A percentile compares a stretch with the other conserved stretches of the same genome.
Conservation (phyloP, 1,140 invertebrate species). For the Ostrea denselamellosa region DNA sequence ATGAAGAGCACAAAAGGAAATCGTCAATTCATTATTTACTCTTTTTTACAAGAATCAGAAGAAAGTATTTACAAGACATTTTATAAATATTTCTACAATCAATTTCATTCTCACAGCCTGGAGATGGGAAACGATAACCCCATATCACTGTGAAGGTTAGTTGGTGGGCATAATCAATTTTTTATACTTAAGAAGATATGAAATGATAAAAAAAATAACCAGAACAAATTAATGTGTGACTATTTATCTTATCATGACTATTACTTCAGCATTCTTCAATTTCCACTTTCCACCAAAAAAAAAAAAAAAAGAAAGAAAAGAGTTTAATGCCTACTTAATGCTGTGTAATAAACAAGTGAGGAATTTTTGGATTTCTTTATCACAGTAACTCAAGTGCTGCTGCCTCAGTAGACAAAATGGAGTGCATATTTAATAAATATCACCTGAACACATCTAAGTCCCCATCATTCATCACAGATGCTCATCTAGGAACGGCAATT, state of each 20-base stretch:
- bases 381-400: conserved; percentile 6
- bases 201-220: neutral
- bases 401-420: neutral
- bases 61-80: conserved; percentile 16
- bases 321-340: conserved; percentile 30
- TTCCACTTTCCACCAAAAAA: neutral
- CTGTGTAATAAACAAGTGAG: neutral
- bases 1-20: neutral
- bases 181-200: neutral
- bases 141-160: neutral
- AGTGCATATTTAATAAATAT: conserved; percentile 40
- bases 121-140: neutral
- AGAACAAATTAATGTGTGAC: conserved; percentile 13
- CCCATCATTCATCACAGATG: conserved; percentile 3
- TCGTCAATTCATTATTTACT: neutral
- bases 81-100: conserved; percentile 22
- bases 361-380: neutral
- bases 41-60: neutral
- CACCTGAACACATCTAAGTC: conserved; percentile 15
- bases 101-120: neutral
- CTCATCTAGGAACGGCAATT: neutral
- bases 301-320: neutral
- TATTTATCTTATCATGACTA: conserved; percentile 20
- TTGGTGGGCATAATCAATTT: neutral
- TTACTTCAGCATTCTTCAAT: conserved; percentile 27